phyloP scores from a whole-genome alignment of 2,888 invertebrate genomes.

The Hermodice carunculata region DNA sequence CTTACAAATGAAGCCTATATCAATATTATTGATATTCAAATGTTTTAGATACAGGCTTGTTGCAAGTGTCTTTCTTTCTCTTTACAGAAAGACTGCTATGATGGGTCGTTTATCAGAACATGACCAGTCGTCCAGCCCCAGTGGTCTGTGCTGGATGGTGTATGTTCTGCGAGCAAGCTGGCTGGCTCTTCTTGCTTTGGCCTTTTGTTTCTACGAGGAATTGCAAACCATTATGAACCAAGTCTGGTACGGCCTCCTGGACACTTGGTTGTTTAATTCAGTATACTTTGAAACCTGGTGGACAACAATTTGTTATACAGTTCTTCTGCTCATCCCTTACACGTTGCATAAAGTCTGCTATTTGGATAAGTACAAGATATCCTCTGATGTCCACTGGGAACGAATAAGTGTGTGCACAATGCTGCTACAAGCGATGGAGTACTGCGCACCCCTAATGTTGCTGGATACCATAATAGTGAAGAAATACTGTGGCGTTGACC shows the following conservation, averaged over 20 bases:
- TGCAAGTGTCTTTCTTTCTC: too few relatives aligned
- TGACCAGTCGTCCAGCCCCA: too few relatives aligned
- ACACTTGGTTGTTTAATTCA: constrained; percentile 46
- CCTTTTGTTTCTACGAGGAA: too few relatives aligned
- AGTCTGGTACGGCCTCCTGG: constrained; percentile 41
- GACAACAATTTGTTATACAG: constrained; percentile 47
- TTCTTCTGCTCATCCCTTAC: constrained; percentile 47
- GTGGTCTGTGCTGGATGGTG: too few relatives aligned
- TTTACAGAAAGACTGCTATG: too few relatives aligned
- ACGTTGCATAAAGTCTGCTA: constrained; percentile 38
- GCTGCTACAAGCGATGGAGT: constrained; percentile 43
- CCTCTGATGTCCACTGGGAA: constrained; percentile 44
- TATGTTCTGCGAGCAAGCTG: too few relatives aligned
- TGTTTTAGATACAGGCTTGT: too few relatives aligned
- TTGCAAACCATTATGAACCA: constrained; percentile 33
- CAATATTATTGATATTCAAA: too few relatives aligned
- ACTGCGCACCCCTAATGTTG: constrained; percentile 50
- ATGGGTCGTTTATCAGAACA: too few relatives aligned
- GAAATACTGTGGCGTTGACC: constrained; percentile 51
- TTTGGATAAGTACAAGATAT: constrained; percentile 54
- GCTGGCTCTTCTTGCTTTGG: too few relatives aligned
- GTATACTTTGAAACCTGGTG: constrained; percentile 62
- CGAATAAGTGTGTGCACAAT: constrained; percentile 27
- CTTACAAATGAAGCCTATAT: too few relatives aligned
- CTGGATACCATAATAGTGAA: constrained; percentile 58